Base-by-base conservation (phyloP, 2,888 invertebrate species). In the Cetonia aurata region DNA sequence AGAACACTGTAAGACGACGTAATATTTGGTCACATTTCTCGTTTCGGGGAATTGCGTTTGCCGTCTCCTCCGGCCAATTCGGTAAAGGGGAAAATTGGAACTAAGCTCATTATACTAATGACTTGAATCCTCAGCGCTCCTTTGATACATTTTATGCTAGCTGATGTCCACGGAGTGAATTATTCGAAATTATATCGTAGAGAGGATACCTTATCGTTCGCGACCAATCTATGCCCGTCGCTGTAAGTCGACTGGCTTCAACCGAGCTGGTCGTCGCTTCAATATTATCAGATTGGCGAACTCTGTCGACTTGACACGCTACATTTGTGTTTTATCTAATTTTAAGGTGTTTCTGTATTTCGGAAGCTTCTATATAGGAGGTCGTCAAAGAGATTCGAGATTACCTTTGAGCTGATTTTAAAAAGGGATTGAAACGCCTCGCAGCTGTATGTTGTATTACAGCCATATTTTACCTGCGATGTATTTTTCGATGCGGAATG, bases 21-120 rank as follows among this genome's bases (percentile, higher is more conserved):
- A 77, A 77, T 78, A 77, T 77, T 76, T 75, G 75, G 76, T 76
- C 73, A 77, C 76, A 77, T 71, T 78, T 77, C 76, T 75, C 19
- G 50, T 65, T 31, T 41, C 12, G 48, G 52, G 56, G 37, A 42
- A 60, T 68, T 57, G 66, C 72, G 53, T 69, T 72, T 62, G 59
- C 19, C 48, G 48, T 6, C 17, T 42, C 57, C 41, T 65, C 37
- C 37, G 12, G 33, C 19, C 50, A 37, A 50, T 65, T 48, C 52
- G 62, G 70, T 52, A 70, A 72, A 44, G 50, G 71, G 62, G 73
- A 73, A 71, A 74, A 72, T 72, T 73, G 67, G 76, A 76, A 79
- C 77, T 79, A 79, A 80, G 78, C 80, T 82, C 81, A 81, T 82
- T 81, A 82, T 77, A 76, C 79, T 81, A 81, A 81, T 82, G 82